Evolutionary conservation across 2,113 vertebrate species (phyloP).

Genomic region (Nerophis lumbriciformis): DNA sequence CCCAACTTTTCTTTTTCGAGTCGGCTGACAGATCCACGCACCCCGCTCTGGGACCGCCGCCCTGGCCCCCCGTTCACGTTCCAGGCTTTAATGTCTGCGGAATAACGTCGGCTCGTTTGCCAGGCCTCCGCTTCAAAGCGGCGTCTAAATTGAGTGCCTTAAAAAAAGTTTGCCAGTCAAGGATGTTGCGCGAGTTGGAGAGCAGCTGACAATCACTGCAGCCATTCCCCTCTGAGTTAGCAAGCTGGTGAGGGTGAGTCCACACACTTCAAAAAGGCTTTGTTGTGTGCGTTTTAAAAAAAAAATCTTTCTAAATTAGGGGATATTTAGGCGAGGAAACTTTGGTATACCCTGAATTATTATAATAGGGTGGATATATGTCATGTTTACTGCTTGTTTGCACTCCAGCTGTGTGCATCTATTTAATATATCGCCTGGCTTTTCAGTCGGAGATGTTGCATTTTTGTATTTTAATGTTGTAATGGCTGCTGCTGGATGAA

Average conservation of each 20-base stretch:
- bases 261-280: background rate
- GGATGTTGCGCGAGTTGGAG: conserved; percentile 1
- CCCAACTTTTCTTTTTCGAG: conserved; percentile 11
- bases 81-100: background rate
- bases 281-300: too few species aligned
- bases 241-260: background rate
- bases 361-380: too few species aligned
- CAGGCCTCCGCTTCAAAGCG: conserved; percentile 9
- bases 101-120: background rate
- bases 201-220: conserved; percentile 27
- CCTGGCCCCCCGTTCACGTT: background rate
- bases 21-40: background rate
- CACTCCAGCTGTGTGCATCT: conserved; percentile 5
- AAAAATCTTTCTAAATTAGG: background rate
- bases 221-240: conserved; percentile 32
- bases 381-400: too few species aligned
- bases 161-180: conserved; percentile 9
- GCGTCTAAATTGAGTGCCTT: conserved; percentile 48
- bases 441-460: too few species aligned
- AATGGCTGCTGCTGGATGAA: too few species aligned
- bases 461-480: background rate
- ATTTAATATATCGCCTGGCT: too few species aligned
- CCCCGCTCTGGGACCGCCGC: background rate
- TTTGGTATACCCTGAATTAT: too few species aligned
- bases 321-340: background rate